Base-by-base conservation (phyloP, 92 coral and sea anemone species). In the Anthopleura xanthogrammica region DNA sequence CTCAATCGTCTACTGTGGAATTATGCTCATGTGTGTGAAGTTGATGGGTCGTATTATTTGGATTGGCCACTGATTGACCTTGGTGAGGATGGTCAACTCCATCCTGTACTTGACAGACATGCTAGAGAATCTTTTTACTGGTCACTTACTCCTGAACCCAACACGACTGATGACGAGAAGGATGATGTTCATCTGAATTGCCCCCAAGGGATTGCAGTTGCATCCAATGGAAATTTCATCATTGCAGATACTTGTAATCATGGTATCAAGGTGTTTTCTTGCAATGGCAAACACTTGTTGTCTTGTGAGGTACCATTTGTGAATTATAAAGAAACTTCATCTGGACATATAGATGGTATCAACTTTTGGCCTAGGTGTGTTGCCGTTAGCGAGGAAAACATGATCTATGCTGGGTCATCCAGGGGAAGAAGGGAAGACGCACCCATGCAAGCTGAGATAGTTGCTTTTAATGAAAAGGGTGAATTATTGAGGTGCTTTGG, bases 191-290 rank as follows among this genome's bases (percentile, higher is more conserved):
- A 9, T 12, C 80, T 86, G n/a, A 65, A 80, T 64, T 79, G 89
- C 66, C 89, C 89, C 13, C 85, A 86, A 56, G 89, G 80, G 36
- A 52, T 86, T 39, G 60, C 80, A 68, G 65, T 80, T 2, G 73
- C 76, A 10, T 16, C 39, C 17, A 60, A 86, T 71, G 74, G 85
- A 5, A 40, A 57, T 57, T 52, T 86, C 10, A 46, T 86, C 9
- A 72, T 86, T 39, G 89, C 89, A 12, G 89, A 86, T 76, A 86
- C 89, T 16, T 79, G 70, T 41, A 86, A 78, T 50, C 54, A 86
- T 40, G 13, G 75, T 55, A 39, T 86, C 10, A 86, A 86, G 70
- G 79, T 86, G 60, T 86, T 70, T 58, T 72, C 80, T 7, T 54
- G 54, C 22, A 71, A 29, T 13, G 89, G 89, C 0, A 19, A 23